phyloP scores from a whole-genome alignment of 2,113 vertebrate genomes.

The Cyprinodon tularosa region DNA sequence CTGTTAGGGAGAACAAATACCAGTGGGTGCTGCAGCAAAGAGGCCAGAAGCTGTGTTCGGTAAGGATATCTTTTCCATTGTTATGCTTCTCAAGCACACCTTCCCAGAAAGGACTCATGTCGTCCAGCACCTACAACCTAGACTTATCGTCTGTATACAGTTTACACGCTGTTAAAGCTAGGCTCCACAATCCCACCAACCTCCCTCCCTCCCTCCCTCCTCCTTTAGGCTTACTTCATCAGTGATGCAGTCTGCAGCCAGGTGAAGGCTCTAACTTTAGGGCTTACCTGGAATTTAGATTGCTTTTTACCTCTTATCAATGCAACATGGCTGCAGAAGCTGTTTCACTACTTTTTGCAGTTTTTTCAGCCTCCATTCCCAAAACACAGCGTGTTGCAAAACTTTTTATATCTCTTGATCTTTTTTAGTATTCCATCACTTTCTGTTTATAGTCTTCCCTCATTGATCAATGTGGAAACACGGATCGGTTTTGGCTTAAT shows the following conservation, averaged over 20 bases:
- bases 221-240: slow-evolving; percentile 29
- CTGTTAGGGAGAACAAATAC: slow-evolving; percentile 85
- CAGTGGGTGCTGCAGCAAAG: slow-evolving; percentile 88
- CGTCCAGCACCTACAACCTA: slow-evolving; percentile 40
- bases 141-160: slow-evolving; percentile 59
- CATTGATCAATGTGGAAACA: neutral
- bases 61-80: slow-evolving; percentile 66
- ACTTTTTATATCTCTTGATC: neutral
- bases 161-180: slow-evolving; percentile 24
- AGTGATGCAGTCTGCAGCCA: slow-evolving; percentile 37
- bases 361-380: slow-evolving; percentile 9
- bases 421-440: neutral
- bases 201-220: neutral
- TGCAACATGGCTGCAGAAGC: slow-evolving; percentile 13
- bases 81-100: slow-evolving; percentile 38
- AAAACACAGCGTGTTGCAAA: neutral
- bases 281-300: slow-evolving; percentile 47
- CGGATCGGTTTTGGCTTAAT: neutral
- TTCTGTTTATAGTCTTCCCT: neutral
- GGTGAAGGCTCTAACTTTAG: slow-evolving; percentile 32
- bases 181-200: slow-evolving; percentile 1
- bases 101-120: slow-evolving; percentile 32
- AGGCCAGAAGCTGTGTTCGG: slow-evolving; percentile 88
- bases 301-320: slow-evolving; percentile 41
- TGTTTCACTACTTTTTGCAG: neutral